Evolutionary conservation across 30 jellyfish, hydroid and myxozoan species (phyloP).

Genomic region (Cassiopea andromeda): DNA sequence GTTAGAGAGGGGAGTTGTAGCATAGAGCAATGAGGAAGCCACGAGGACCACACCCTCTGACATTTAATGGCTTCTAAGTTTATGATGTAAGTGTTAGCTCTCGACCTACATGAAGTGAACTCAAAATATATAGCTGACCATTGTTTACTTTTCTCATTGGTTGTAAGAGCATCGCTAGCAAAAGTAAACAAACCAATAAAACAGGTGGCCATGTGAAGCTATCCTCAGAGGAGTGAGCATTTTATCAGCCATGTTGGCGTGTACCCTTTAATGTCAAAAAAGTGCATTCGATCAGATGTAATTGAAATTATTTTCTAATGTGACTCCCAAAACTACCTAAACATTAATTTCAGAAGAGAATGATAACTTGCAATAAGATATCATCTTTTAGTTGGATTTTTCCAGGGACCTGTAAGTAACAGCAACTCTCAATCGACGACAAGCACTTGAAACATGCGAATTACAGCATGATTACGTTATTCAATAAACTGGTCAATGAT

Average conservation of each 20-base stretch:
- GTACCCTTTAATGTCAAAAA: background rate
- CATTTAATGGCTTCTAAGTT: background rate
- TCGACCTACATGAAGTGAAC: background rate
- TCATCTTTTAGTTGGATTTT: too few species aligned
- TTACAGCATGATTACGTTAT: too few species aligned
- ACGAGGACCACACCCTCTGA: background rate
- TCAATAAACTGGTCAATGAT: too few species aligned
- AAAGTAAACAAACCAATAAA: constrained; percentile 1
- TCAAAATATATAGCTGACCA: background rate
- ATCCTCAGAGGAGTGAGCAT: background rate
- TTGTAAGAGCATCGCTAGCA: constrained; percentile 3
- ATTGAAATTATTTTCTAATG: too few species aligned
- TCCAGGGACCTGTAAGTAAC: too few species aligned
- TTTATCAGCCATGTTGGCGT: background rate
- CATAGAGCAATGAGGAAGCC: background rate
- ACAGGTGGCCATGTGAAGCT: constrained; percentile 33
- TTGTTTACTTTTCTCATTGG: background rate
- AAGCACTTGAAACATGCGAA: too few species aligned
- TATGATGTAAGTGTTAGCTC: background rate
- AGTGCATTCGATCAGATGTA: background rate
- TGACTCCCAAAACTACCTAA: too few species aligned
- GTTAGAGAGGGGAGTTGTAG: too few species aligned
- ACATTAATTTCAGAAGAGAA: too few species aligned
- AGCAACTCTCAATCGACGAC: too few species aligned
- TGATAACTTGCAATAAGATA: too few species aligned